Conservation (phyloP, 1,140 invertebrate genomes). For the Conus ventricosus region DNA sequence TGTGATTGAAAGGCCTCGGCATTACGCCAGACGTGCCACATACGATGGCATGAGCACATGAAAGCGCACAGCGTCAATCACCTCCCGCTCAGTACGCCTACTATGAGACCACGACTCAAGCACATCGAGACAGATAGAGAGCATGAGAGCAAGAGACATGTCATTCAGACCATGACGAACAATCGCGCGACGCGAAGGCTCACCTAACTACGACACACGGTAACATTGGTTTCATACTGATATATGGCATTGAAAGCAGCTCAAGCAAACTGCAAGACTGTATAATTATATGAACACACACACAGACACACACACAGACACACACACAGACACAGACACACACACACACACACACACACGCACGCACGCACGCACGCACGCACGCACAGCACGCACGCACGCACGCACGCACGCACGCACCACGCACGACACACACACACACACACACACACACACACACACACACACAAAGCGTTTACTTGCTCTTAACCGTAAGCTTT, state of each 20-base stretch:
- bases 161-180: too few species aligned
- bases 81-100: too few species aligned
- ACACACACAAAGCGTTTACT: background rate
- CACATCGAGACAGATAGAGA: too few species aligned
- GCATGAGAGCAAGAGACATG: too few species aligned
- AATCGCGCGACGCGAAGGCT: too few species aligned
- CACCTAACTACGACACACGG: too few species aligned
- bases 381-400: slow-evolving; percentile 6
- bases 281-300: too few species aligned
- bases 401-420: background rate
- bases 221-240: slow-evolving; percentile 38
- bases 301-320: background rate
- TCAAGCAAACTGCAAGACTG: too few species aligned
- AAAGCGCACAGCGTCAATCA: slow-evolving; percentile 62
- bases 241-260: too few species aligned
- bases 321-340: background rate
- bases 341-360: background rate
- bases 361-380: background rate
- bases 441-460: background rate
- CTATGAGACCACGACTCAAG: too few species aligned
- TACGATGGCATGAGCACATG: slow-evolving; percentile 61
- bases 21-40: slow-evolving; percentile 41
- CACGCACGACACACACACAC: slow-evolving; percentile 4
- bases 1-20: slow-evolving; percentile 39
- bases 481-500: too few species aligned